Base-by-base conservation (phyloP, 30 jellyfish, hydroid and myxozoan genomes). In the Aurelia coerulea region DNA sequence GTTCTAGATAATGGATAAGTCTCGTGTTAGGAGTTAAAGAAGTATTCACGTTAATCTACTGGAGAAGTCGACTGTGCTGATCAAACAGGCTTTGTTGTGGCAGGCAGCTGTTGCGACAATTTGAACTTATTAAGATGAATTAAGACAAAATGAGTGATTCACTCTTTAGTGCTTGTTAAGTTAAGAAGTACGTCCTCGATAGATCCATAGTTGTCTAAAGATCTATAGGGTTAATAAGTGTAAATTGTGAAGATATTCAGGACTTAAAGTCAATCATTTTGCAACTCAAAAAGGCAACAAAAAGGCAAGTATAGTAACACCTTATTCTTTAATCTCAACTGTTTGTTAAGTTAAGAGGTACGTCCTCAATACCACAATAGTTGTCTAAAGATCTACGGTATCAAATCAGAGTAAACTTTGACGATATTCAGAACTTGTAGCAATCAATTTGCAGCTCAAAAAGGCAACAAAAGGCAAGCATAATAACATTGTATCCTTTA, bases 61-160 rank as follows among this genome's bases (percentile, higher is more conserved):
- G 10, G 68, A 33, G 71, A 49, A 60, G 88, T 32, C 79, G 72
- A 78, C 73, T n/a, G 31, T 18, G 69, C 88, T 62, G 88, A 63
- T 77, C 79, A 78, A 78, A 78, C 59, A 65, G 39, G 46, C 65
- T 62, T 78, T 78, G 79, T 78, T 78, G 65, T 60, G 33, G 31
- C 62, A 41, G 68, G 65, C 88, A 78, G 88, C 88, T 78, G 88
- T 78, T 78, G 23, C 60, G 41, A 78, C 88, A 63, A 78, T 63
- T 62, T 65, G 56, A 41, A 39, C 88, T 5, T 76, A 76, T 78
- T 78, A 78, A 60, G 67, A 19, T 65, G 88, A 77, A 78, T 78
- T 78, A 76, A 53, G 58, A 3, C 62, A 10, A 51, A 70, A 42
- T 70, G 64, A n/a, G 31, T 35, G 80, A 70, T 31, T 70, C 63